Percentiles rank a stretch among this genome's conserved stretches.
Conservation (phyloP, 2,113 vertebrate genomes). For the Trogon surrucura region DNA sequence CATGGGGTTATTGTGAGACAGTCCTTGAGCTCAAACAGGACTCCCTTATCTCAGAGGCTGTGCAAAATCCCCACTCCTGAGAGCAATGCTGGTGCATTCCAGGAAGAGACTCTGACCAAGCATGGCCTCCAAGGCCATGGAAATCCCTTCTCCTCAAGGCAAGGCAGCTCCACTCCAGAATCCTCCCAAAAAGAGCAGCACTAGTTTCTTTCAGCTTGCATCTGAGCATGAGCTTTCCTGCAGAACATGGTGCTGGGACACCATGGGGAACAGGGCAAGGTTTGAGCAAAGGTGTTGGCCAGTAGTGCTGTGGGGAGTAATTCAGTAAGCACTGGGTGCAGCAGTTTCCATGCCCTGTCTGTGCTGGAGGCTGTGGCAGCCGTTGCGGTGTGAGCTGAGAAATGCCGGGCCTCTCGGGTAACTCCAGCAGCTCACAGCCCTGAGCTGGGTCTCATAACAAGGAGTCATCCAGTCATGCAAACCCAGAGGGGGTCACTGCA, state of each 20-base stretch:
- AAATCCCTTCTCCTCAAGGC: not conserved
- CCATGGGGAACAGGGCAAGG: rapidly evolving
- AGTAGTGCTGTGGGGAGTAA: not conserved
- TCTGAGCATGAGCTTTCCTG: not conserved
- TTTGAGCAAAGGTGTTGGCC: not conserved
- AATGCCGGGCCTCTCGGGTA: conserved; percentile 10
- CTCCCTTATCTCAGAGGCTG: not conserved
- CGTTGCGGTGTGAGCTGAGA: not conserved
- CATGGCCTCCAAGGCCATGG: not conserved
- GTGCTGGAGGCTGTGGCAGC: not conserved
- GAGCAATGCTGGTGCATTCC: not conserved
- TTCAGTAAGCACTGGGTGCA: not conserved
- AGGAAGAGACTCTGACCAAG: not conserved
- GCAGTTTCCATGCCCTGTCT: conserved; percentile 31
- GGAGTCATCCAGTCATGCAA: not conserved
- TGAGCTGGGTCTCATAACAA: conserved; percentile 14
- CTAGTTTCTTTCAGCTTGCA: not conserved
- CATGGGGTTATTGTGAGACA: not conserved
- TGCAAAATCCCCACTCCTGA: not conserved
- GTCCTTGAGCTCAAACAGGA: not conserved
- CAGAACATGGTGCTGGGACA: not conserved
- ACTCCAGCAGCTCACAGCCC: not conserved
- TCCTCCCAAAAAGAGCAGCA: rapidly evolving
- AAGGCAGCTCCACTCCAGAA: not conserved
- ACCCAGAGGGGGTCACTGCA: not conserved